These are phyloP conservation scores for Epinotia bilunana DNA, from an alignment of 2,888 invertebrate species.

Conservation along the genomic window DNA sequence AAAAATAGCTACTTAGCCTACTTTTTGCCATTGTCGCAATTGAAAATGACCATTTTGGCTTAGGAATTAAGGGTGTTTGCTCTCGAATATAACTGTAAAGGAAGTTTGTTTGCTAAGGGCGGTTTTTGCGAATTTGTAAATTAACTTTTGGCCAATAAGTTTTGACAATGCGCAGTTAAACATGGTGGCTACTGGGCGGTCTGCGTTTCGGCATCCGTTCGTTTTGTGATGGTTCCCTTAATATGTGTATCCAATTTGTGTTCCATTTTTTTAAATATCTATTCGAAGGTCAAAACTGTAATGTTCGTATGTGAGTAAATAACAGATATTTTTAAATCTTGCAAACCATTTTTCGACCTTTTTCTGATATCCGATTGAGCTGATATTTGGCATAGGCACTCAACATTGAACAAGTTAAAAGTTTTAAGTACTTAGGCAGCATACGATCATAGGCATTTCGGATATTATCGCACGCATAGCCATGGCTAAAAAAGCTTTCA, in stretches of 20 bases:
- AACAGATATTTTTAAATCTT: too few species aligned
- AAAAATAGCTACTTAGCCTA: conserved; percentile 40
- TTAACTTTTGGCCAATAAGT: conserved; percentile 74
- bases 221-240: not conserved
- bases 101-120: not conserved
- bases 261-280: too few species aligned
- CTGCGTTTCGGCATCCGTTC: conserved; percentile 46
- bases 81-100: not conserved
- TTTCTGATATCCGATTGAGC: too few species aligned
- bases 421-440: too few species aligned
- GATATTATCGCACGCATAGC: too few species aligned
- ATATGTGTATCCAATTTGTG: not conserved
- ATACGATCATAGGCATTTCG: too few species aligned
- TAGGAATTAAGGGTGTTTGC: not conserved
- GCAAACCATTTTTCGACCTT: too few species aligned
- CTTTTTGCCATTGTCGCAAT: conserved; percentile 21
- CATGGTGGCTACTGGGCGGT: conserved; percentile 77
- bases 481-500: too few species aligned
- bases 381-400: too few species aligned
- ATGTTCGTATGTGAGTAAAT: too few species aligned
- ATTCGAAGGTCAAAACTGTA: too few species aligned
- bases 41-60: not conserved
- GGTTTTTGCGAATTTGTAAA: conserved; percentile 54
- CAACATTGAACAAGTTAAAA: too few species aligned
- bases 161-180: conserved; percentile 65